Evolutionary conservation across 2,888 invertebrate genomes (phyloP).

Genomic region (Osmoderma eremita): DNA sequence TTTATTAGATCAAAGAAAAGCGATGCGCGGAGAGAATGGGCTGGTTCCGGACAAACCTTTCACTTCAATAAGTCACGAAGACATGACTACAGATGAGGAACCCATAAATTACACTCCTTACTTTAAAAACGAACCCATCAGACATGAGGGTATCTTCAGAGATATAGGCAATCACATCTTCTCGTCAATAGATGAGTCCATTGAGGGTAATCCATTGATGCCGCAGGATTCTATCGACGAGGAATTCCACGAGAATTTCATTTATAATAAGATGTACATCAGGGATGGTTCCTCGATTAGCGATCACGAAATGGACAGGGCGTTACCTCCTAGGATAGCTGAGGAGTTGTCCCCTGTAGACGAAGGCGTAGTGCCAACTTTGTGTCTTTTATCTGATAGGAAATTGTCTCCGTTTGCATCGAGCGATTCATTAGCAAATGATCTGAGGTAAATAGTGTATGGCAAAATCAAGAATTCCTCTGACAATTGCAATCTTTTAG

Average conservation of each 20-base stretch:
- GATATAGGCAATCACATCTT: conserved; percentile 57
- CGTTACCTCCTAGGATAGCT: conserved; percentile 48
- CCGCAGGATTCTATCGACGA: conserved; percentile 69
- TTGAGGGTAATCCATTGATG: conserved; percentile 53
- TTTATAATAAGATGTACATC: conserved; percentile 77
- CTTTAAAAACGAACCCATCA: conserved; percentile 69
- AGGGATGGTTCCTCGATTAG: conserved; percentile 69
- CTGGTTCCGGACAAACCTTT: conserved; percentile 63
- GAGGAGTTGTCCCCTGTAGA: conserved; percentile 63
- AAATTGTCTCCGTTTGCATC: conserved; percentile 80
- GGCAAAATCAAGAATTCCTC: neutral
- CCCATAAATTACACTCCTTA: conserved; percentile 56
- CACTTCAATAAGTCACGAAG: conserved; percentile 73
- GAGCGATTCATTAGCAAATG: conserved; percentile 84
- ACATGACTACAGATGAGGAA: conserved; percentile 61
- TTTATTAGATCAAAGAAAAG: conserved; percentile 69
- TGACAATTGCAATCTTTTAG: conserved; percentile 57
- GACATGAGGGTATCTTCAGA: conserved; percentile 69
- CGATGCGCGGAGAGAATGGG: conserved; percentile 64
- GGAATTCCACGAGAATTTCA: conserved; percentile 84
- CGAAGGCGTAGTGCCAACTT: conserved; percentile 65
- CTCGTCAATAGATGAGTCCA: conserved; percentile 56
- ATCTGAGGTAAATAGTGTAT: conserved; percentile 67
- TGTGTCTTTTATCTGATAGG: conserved; percentile 63
- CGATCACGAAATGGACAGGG: conserved; percentile 56